These are phyloP conservation scores for Pleuronectes platessa DNA, from an alignment of 2,113 vertebrate species.

Conservation along the genomic window DNA sequence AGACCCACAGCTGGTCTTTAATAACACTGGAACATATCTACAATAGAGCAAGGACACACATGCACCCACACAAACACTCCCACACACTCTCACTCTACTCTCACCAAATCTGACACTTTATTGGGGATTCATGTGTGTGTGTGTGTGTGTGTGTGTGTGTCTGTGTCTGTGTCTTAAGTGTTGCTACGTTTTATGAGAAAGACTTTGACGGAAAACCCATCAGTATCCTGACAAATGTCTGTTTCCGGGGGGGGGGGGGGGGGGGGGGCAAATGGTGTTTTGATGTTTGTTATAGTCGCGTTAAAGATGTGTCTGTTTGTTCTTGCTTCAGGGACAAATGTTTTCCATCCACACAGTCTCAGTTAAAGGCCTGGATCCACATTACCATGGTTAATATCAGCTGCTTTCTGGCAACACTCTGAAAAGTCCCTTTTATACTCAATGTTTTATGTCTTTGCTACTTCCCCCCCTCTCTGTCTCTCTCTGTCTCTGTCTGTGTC, in stretches of 20 bases:
- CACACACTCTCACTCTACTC: constrained; percentile 3
- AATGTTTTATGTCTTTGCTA: constrained; percentile 17
- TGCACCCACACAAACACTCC: background rate
- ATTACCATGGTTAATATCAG: constrained; percentile 29
- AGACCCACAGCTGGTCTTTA: constrained; percentile 68
- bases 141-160: background rate
- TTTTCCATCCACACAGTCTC: constrained; percentile 41
- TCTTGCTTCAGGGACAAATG: constrained; percentile 56
- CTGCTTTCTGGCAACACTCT: constrained; percentile 47
- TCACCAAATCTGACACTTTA: constrained; percentile 41
- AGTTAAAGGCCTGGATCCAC: constrained; percentile 30
- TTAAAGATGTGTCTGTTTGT: constrained; percentile 53
- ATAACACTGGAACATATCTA: constrained; percentile 50
- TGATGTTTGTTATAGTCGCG: constrained; percentile 56
- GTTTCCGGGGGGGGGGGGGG: constrained; percentile 49
- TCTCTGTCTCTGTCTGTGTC: constrained; percentile 5
- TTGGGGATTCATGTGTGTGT: constrained; percentile 15
- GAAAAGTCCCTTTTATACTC: constrained; percentile 28
- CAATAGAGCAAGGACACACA: constrained; percentile 33
- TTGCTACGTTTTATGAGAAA: constrained; percentile 58
- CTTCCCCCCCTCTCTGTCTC: background rate
- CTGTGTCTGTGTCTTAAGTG: constrained; percentile 27
- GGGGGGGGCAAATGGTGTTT: constrained; percentile 70
- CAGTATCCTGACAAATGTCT: constrained; percentile 62
- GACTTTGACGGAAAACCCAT: constrained; percentile 14